Evolutionary conservation across 2,888 invertebrate genomes (phyloP).

Genomic region (Habroteleia sp.): DNA sequence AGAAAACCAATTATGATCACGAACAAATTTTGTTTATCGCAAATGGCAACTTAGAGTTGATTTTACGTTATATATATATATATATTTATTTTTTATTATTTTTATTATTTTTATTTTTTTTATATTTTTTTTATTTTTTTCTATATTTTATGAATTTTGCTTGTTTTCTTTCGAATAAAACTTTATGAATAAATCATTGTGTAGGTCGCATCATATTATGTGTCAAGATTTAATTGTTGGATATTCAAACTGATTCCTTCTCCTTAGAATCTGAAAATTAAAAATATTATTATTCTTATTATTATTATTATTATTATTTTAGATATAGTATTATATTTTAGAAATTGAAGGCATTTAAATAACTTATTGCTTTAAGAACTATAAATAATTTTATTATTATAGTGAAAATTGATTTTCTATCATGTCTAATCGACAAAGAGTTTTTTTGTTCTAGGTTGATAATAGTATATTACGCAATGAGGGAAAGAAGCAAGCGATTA

Average conservation of each 20-base stretch:
- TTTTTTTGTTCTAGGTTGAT: no score
- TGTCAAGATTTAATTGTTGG: constrained; percentile 38
- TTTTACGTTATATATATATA: constrained; percentile 46
- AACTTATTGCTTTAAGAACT: no score
- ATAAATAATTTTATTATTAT: no score
- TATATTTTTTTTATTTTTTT: constrained; percentile 22
- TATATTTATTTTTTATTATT: constrained; percentile 14
- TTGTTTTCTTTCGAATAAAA: constrained; percentile 37
- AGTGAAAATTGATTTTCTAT: no score
- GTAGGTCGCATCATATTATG: constrained; percentile 30
- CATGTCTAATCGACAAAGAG: no score
- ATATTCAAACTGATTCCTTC: constrained; percentile 86
- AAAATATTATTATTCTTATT: no score
- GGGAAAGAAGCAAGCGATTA: no score
- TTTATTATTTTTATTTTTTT: constrained; percentile 23
- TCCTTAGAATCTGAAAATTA: constrained; percentile 85
- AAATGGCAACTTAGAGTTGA: constrained; percentile 62
- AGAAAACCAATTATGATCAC: constrained; percentile 55
- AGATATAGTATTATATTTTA: no score
- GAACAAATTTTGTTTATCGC: constrained; percentile 62
- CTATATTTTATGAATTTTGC: constrained; percentile 10
- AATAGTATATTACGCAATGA: no score
- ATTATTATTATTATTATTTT: no score
- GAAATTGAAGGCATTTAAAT: no score
- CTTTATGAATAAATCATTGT: constrained; percentile 52